Evolutionary conservation across 2,113 vertebrate genomes (phyloP).

Genomic region (Speoplatyrhinus poulsoni): DNA sequence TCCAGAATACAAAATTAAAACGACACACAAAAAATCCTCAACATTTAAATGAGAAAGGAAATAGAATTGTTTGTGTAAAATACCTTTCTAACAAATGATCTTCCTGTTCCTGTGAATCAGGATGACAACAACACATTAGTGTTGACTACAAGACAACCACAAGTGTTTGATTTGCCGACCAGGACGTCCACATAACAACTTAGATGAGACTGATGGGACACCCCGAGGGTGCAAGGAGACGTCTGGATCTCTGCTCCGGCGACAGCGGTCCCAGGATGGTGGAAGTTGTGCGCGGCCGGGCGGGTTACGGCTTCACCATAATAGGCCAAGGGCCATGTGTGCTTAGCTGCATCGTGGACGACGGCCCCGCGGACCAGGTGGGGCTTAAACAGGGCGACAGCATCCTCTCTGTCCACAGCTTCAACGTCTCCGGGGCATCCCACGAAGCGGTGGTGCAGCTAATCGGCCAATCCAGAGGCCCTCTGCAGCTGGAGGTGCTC

Average conservation of each 20-base stretch:
- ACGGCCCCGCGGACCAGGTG: constrained; percentile 87
- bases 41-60: too few species aligned
- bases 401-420: constrained; percentile 86
- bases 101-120: constrained; percentile 20
- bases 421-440: constrained; percentile 82
- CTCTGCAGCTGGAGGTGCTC: constrained; percentile 83
- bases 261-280: constrained; percentile 76
- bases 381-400: constrained; percentile 89
- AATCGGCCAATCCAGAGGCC: constrained; percentile 86
- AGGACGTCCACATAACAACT: constrained; percentile 6
- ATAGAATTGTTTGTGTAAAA: too few species aligned
- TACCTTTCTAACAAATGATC: background rate
- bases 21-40: too few species aligned
- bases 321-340: constrained; percentile 89
- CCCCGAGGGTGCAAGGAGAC: constrained; percentile 76
- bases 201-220: constrained; percentile 85
- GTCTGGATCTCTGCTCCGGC: constrained; percentile 68
- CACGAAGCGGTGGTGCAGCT: constrained; percentile 92
- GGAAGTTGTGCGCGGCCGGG: constrained; percentile 86
- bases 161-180: constrained; percentile 42
- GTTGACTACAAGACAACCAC: constrained; percentile 35
- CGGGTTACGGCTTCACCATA: constrained; percentile 94
- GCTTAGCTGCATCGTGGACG: constrained; percentile 88
- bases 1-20: too few species aligned
- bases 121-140: constrained; percentile 60